Conservation (phyloP, 2,888 invertebrate species). For the Bugulina stolonifera region DNA sequence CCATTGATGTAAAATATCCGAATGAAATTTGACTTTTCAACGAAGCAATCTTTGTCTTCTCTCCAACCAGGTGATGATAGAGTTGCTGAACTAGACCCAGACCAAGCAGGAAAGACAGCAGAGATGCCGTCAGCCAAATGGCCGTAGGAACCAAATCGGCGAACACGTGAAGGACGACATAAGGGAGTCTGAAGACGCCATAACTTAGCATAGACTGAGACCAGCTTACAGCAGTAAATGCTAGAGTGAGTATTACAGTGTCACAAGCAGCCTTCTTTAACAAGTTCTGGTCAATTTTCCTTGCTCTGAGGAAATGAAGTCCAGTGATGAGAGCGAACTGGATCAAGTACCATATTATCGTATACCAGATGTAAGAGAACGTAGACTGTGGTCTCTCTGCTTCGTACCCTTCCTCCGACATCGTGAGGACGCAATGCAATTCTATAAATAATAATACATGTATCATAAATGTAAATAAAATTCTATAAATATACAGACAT, state of each 20-base stretch:
- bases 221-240: not conserved
- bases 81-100: constrained; percentile 8
- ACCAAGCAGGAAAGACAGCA: not conserved
- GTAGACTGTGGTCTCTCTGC: not conserved
- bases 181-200: not conserved
- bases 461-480: no score
- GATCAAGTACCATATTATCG: not conserved
- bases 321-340: not conserved
- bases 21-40: not conserved
- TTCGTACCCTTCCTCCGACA: not conserved
- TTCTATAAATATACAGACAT: no score
- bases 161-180: not conserved
- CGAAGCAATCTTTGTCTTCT: not conserved
- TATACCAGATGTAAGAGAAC: constrained; percentile 16
- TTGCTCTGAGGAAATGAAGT: not conserved
- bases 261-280: not conserved
- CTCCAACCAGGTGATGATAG: not conserved
- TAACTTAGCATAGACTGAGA: not conserved
- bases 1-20: not conserved
- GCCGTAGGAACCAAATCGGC: constrained; percentile 7
- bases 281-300: not conserved
- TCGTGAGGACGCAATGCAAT: no score
- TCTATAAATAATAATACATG: no score
- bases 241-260: not conserved
- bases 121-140: not conserved